A percentile compares a stretch with the other conserved stretches of the same genome.
phyloP scores from a whole-genome alignment of 2,113 vertebrate species.

The Burhinus oedicnemus region DNA sequence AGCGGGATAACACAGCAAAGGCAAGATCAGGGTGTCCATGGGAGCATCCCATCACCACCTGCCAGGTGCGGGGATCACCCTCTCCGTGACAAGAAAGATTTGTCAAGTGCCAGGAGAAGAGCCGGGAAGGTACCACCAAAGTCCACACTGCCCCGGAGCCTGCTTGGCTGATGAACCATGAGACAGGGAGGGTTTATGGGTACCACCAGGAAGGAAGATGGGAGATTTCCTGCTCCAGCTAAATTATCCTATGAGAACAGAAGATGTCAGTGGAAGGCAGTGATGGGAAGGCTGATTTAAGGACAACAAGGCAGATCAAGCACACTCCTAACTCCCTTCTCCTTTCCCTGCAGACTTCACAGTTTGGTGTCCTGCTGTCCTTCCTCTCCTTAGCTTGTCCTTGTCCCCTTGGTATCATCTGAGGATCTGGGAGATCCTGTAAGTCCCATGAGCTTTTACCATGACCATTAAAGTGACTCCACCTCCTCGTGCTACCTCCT shows the following conservation, averaged over 20 bases:
- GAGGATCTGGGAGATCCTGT: not conserved
- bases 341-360: not conserved
- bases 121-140: not conserved
- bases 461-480: not conserved
- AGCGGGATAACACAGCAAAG: not conserved
- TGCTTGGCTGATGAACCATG: not conserved
- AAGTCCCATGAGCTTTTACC: not conserved
- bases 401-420: not conserved
- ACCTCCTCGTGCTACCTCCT: not conserved
- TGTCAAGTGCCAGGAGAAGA: not conserved
- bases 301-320: not conserved
- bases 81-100: not conserved
- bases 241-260: not conserved
- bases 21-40: not conserved
- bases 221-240: not conserved
- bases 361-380: not conserved
- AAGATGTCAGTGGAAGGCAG: not conserved
- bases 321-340: not conserved
- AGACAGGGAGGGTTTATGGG: not conserved
- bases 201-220: not conserved
- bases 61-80: not conserved
- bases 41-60: not conserved
- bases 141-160: rapidly evolving
- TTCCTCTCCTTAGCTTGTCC: not conserved
- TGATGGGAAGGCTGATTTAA: not conserved